These are phyloP conservation scores for Siniperca scherzeri DNA, from an alignment of 2,797 vertebrate genomes.

Conservation along the genomic window DNA sequence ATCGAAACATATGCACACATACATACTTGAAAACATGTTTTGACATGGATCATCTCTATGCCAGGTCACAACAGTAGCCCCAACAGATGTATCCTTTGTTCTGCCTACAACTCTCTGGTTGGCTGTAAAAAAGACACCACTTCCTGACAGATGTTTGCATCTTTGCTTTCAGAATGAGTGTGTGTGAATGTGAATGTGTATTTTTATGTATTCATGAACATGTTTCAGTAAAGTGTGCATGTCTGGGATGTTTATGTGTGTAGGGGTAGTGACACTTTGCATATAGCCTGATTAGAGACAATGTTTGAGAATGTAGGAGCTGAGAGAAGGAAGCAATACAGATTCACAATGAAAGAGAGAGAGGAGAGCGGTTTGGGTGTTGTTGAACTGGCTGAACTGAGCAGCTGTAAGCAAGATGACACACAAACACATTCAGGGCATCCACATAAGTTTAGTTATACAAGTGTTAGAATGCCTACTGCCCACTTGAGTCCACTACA, in stretches of 20 bases:
- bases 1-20: neutral
- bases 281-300: neutral
- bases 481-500: constrained; percentile 43
- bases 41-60: neutral
- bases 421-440: constrained; percentile 23
- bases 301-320: neutral
- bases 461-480: constrained; percentile 56
- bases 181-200: too few relatives aligned
- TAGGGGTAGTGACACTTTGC: neutral
- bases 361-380: neutral
- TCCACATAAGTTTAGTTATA: neutral
- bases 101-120: constrained; percentile 28
- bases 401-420: constrained; percentile 49
- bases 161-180: constrained; percentile 20
- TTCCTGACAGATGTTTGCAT: constrained; percentile 59
- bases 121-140: constrained; percentile 36
- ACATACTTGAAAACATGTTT: neutral
- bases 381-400: constrained; percentile 26
- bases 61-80: neutral
- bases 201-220: neutral
- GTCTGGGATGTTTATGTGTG: neutral
- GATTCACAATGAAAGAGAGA: neutral
- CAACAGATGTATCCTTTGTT: constrained; percentile 38
- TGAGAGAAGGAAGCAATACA: neutral
- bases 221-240: neutral